Conservation (phyloP, 2,113 vertebrate genomes). For the Panthera tigris region DNA sequence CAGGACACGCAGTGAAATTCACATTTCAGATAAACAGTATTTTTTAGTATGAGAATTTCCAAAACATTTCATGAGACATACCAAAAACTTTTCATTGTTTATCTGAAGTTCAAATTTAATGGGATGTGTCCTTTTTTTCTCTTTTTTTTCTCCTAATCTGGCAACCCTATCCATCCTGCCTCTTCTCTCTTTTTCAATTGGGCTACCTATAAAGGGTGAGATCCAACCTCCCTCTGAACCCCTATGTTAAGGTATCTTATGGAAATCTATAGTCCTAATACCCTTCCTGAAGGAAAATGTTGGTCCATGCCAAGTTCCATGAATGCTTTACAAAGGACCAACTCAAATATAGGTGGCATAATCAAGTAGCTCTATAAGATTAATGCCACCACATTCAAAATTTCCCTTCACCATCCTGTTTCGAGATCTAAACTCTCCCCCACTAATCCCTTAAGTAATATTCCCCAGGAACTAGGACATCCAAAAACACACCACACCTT, state of each 20-base stretch:
- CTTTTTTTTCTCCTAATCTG: background rate
- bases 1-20: background rate
- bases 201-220: background rate
- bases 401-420: background rate
- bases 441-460: background rate
- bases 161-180: background rate
- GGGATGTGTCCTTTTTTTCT: background rate
- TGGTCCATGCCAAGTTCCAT: background rate
- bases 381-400: background rate
- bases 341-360: background rate
- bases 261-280: background rate
- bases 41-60: background rate
- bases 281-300: background rate
- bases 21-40: conserved; percentile 25
- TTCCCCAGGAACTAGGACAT: background rate
- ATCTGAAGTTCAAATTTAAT: conserved; percentile 4
- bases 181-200: background rate
- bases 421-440: background rate
- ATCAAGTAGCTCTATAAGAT: background rate
- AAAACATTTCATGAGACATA: conserved; percentile 8
- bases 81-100: background rate
- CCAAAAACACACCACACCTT: background rate
- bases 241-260: background rate
- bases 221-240: background rate
- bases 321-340: conserved; percentile 12